Base-by-base conservation (phyloP, 2,888 invertebrate species). In the Drosophila peninsularis region DNA sequence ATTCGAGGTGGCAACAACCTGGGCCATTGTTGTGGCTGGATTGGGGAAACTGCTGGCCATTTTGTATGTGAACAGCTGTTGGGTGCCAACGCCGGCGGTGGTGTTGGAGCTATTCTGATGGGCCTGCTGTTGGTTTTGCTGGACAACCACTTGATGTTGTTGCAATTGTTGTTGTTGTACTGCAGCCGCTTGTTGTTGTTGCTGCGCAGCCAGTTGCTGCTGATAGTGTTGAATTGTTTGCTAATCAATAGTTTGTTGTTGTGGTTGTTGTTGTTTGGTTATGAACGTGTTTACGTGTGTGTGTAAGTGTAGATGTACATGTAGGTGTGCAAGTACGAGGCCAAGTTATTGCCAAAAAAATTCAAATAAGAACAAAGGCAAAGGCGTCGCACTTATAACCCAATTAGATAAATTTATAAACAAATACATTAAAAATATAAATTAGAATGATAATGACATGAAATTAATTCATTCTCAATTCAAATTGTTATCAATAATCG, bases 41-140 rank as follows among this genome's bases (percentile, higher is more conserved):
- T 94, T 95, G 89, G 96, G 95, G 94, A 96, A 96, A 92, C 96
- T 96, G 92, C 96, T 95, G 90, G 96, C 95, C 96, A 97, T 96
- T 94, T 96, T 97, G 93, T 97, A 97, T 75, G 95, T 95, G 92
- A 96, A 96, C 84, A 96, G 94, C 93, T 96, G 96, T 91, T 96
- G 96, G 81, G 94, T 94, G 56, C 93, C 93, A 74, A 94, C 94
- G 74, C 93, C 94, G 72, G 94, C 93, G 52, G 94, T 94, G 80
- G 94, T 94, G 70, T 92, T 91, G 89, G 94, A 94, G 89, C 94
- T 94, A 75, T 93, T 94, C 70, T 94, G 94, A 87, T 93, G 93
- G 62, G 92, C 92, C 79, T 92, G 92, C 85, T 94, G 93, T 82
- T 93, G 93, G 73, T 92, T 92, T 73, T 93, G 93, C 87, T 93